These are phyloP conservation scores for Pionites leucogaster DNA, from an alignment of 2,113 vertebrate genomes.

Conservation along the genomic window DNA sequence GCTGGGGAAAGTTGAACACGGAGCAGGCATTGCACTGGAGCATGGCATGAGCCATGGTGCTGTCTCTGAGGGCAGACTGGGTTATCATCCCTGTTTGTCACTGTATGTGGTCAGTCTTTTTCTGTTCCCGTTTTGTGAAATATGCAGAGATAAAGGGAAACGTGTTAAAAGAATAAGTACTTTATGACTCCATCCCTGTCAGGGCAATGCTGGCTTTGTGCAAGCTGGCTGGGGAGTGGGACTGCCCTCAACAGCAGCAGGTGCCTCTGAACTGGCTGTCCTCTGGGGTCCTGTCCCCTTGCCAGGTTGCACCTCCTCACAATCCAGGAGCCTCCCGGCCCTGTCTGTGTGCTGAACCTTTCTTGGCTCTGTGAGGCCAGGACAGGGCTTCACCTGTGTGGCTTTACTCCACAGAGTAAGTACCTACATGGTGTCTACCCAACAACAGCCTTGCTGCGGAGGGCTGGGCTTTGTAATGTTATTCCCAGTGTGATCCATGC, in stretches of 20 bases:
- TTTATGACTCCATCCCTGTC: neutral
- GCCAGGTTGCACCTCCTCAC: accelerated
- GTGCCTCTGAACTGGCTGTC: neutral
- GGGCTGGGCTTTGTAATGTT: neutral
- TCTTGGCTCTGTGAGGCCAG: neutral
- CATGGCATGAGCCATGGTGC: accelerated
- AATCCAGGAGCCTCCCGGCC: neutral
- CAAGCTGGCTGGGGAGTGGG: neutral
- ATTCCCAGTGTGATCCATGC: neutral
- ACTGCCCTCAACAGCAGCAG: neutral
- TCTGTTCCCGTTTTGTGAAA: neutral
- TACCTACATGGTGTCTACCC: no score
- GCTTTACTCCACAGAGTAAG: neutral
- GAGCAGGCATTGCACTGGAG: neutral
- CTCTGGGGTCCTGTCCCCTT: neutral
- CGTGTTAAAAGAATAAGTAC: neutral
- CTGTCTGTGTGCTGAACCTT: neutral
- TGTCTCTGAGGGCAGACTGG: neutral
- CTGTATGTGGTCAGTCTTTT: neutral
- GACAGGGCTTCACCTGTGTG: accelerated
- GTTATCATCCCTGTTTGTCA: neutral
- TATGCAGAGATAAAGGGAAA: neutral
- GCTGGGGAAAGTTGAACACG: neutral
- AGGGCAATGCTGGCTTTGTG: neutral
- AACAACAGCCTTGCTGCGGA: neutral